Conservation (phyloP, 2,113 vertebrate genomes). For the Oophaga pumilio region DNA sequence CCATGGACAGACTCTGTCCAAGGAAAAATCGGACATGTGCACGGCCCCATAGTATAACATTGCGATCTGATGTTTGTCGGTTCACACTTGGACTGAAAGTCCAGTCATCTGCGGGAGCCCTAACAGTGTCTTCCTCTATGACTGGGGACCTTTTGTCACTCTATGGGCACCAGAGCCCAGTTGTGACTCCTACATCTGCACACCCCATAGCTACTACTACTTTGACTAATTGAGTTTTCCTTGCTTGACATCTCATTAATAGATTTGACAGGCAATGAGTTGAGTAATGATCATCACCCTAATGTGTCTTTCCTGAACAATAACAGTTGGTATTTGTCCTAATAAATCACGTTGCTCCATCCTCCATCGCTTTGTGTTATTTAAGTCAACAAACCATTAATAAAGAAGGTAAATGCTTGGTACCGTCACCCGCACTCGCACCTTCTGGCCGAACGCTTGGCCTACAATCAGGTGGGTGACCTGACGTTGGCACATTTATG, state of each 20-base stretch:
- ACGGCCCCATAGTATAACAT: too few relatives aligned
- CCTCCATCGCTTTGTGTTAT: conserved; percentile 1
- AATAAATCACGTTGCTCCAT: conserved; percentile 29
- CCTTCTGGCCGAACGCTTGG: conserved; percentile 34
- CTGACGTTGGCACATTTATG: conserved; percentile 34
- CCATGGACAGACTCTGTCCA: too few relatives aligned
- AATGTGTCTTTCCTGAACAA: conserved; percentile 12
- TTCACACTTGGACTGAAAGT: too few relatives aligned
- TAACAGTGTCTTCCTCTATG: too few relatives aligned
- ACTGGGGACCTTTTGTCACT: too few relatives aligned
- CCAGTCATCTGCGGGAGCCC: too few relatives aligned
- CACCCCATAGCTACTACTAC: background rate
- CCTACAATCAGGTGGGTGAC: conserved; percentile 7
- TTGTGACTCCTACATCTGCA: too few relatives aligned
- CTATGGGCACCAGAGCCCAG: too few relatives aligned
- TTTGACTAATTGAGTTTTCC: conserved; percentile 13
- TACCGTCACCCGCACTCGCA: background rate
- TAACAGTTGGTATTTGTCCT: conserved; percentile 5
- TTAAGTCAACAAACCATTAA: conserved; percentile 44
- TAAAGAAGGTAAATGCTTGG: conserved; percentile 26
- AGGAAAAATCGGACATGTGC: too few relatives aligned
- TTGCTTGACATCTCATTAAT: conserved; percentile 19
- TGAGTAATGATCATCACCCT: conserved; percentile 19
- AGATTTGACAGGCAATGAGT: background rate
- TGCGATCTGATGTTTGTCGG: too few relatives aligned